phyloP scores from a whole-genome alignment of 2,888 invertebrate genomes.

The Metopia argyrocephala region DNA sequence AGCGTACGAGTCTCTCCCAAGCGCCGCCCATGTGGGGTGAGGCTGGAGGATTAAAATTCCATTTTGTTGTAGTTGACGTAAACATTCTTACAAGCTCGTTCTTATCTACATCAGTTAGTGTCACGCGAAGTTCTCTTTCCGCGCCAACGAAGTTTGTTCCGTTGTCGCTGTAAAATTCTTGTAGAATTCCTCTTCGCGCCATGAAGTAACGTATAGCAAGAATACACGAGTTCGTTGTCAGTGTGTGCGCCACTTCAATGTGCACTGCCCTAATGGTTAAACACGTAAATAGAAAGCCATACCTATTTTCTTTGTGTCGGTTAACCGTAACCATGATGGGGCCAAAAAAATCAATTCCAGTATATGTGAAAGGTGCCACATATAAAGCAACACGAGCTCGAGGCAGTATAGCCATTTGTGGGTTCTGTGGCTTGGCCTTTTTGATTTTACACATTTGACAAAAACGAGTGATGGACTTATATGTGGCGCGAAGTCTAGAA shows the following conservation, averaged over 20 bases:
- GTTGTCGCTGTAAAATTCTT: constrained; percentile 36
- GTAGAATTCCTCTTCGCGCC: constrained; percentile 21
- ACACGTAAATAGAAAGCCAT: constrained; percentile 59
- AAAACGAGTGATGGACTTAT: background rate
- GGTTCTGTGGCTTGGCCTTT: constrained; percentile 4
- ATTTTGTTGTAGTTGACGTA: constrained; percentile 29
- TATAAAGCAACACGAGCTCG: constrained; percentile 15
- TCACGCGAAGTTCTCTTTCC: constrained; percentile 29
- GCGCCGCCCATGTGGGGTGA: constrained; percentile 49
- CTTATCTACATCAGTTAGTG: constrained; percentile 17
- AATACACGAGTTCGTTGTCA: constrained; percentile 19
- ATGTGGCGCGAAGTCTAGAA: constrained; percentile 33
- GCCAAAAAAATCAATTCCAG: constrained; percentile 37
- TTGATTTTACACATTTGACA: constrained; percentile 40
- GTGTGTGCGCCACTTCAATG: constrained; percentile 47
- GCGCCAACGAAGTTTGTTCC: constrained; percentile 44
- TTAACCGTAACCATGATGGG: constrained; percentile 24
- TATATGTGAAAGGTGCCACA: background rate
- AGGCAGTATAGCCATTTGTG: constrained; percentile 23
- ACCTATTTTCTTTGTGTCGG: constrained; percentile 25
- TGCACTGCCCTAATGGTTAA: constrained; percentile 60
- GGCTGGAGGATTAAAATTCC: constrained; percentile 36
- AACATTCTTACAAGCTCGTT: constrained; percentile 19
- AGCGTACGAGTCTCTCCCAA: constrained; percentile 37
- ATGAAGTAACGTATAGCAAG: constrained; percentile 39